Conservation (phyloP, 2,113 vertebrate species). For the Prochilodus magdalenae region DNA sequence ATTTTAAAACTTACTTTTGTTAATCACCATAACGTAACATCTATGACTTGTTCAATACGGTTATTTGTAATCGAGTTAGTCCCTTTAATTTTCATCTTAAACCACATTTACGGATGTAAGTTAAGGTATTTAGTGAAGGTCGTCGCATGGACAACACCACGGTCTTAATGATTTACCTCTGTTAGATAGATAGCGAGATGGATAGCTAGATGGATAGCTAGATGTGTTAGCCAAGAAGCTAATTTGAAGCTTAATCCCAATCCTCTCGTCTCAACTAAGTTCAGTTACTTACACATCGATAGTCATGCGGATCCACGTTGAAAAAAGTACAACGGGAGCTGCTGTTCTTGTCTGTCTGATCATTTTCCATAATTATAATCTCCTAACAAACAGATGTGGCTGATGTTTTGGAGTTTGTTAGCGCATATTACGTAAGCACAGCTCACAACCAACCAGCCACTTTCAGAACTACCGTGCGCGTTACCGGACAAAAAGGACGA, state of each 20-base stretch:
- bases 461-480: conserved; percentile 60
- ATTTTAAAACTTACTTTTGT: too few relatives aligned
- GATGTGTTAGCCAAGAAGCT: neutral
- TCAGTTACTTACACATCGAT: conserved; percentile 77
- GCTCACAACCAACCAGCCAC: neutral
- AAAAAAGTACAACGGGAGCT: conserved; percentile 70
- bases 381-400: neutral
- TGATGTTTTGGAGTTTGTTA: conserved; percentile 20
- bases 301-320: conserved; percentile 68
- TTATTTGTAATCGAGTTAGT: too few relatives aligned
- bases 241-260: neutral
- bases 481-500: conserved; percentile 62
- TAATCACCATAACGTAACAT: too few relatives aligned
- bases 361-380: conserved; percentile 31
- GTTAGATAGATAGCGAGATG: too few relatives aligned
- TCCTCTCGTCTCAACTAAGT: neutral
- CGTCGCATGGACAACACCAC: too few relatives aligned
- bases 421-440: conserved; percentile 43
- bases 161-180: too few relatives aligned
- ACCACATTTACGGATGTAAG: too few relatives aligned
- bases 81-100: too few relatives aligned
- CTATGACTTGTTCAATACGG: too few relatives aligned
- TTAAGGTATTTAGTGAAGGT: too few relatives aligned
- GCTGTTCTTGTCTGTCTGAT: conserved; percentile 51
- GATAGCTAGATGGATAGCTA: neutral